These are phyloP conservation scores for Dryoscopus gambensis DNA, from an alignment of 2,113 vertebrate genomes.

Conservation along the genomic window DNA sequence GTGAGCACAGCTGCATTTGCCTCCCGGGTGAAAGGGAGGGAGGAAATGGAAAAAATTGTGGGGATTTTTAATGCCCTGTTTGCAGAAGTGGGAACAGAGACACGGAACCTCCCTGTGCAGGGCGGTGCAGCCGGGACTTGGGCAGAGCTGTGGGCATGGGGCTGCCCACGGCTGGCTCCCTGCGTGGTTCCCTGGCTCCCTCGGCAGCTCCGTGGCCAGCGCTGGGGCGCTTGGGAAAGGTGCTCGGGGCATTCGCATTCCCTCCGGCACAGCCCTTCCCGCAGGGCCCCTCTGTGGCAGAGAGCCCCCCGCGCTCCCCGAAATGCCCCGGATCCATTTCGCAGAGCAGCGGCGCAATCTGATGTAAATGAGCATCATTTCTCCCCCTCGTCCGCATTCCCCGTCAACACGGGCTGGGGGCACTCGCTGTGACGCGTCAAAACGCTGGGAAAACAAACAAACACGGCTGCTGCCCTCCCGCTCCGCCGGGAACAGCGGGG, in stretches of 20 bases:
- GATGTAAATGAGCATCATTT: background rate
- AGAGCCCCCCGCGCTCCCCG: background rate
- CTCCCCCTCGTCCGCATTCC: background rate
- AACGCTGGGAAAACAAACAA: background rate
- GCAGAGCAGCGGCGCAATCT: background rate
- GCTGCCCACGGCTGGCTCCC: background rate
- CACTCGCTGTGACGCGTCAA: background rate
- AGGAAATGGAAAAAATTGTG: background rate
- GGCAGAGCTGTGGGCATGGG: fast-evolving
- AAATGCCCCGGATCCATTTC: background rate
- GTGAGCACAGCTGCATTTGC: fast-evolving
- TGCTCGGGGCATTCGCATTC: fast-evolving
- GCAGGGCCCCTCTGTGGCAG: fast-evolving
- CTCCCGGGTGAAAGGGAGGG: fast-evolving
- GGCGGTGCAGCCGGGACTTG: fast-evolving
- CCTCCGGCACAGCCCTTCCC: background rate
- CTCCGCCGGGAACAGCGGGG: fast-evolving
- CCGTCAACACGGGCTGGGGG: background rate
- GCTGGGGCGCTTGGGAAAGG: fast-evolving
- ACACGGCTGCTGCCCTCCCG: background rate
- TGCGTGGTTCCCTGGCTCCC: no score
- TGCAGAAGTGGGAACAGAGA: background rate
- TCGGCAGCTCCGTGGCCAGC: background rate
- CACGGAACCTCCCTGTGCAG: fast-evolving
- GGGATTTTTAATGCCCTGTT: background rate